Conservation (phyloP, 2,888 invertebrate genomes). For the Rhabditoides inermis region DNA sequence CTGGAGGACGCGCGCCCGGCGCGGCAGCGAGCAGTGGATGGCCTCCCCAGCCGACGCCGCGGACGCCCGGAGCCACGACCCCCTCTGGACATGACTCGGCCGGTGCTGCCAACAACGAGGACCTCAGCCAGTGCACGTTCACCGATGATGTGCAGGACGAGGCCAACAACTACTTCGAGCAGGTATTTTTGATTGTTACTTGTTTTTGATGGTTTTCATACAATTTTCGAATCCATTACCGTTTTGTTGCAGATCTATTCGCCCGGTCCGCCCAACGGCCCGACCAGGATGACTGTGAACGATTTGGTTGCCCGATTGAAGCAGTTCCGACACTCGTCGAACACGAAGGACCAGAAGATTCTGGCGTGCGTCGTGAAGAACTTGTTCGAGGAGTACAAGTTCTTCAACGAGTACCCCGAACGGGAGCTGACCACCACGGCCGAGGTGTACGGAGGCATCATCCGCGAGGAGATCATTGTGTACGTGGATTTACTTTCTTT, state of each 20-base stretch:
- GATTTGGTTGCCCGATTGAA: conserved; percentile 92
- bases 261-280: conserved; percentile 56
- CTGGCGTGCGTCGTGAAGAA: conserved; percentile 93
- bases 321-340: conserved; percentile 82
- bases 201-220: neutral
- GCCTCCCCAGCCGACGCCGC: neutral
- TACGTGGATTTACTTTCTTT: conserved; percentile 53
- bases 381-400: conserved; percentile 93
- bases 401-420: conserved; percentile 96
- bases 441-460: conserved; percentile 81
- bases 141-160: conserved; percentile 83
- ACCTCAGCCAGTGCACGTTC: conserved; percentile 19
- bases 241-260: conserved; percentile 16
- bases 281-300: conserved; percentile 72
- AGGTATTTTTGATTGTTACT: conserved; percentile 60
- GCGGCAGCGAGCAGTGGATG: neutral
- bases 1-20: neutral
- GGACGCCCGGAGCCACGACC: neutral
- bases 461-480: conserved; percentile 47
- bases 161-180: conserved; percentile 94
- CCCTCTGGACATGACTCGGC: no score
- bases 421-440: conserved; percentile 94
- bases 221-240: no score
- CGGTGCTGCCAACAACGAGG: no score
- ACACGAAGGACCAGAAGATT: conserved; percentile 67